A percentile compares a stretch with the other conserved stretches of the same genome.
Conservation (phyloP, 2,888 invertebrate genomes). For the Eudemis profundana region DNA sequence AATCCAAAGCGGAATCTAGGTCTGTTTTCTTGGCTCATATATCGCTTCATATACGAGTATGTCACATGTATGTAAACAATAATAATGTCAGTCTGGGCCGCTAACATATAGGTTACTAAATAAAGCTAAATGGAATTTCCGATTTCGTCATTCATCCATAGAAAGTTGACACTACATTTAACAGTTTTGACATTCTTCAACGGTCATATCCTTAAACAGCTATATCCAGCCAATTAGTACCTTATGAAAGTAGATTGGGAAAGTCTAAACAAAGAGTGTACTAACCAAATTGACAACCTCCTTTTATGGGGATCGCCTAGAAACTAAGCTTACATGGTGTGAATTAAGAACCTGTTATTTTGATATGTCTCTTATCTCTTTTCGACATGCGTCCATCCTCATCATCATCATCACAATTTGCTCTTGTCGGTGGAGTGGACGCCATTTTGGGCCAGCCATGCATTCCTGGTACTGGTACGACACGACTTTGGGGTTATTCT, state of each 20-base stretch:
- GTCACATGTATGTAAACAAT: too few species aligned
- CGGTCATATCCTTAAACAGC: constrained; percentile 13
- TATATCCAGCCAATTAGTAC: constrained; percentile 27
- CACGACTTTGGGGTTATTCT: too few species aligned
- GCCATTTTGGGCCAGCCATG: too few species aligned
- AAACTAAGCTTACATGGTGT: neutral
- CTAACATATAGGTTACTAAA: too few species aligned
- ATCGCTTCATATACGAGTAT: too few species aligned
- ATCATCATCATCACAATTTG: too few species aligned
- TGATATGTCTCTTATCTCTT: neutral
- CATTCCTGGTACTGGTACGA: too few species aligned
- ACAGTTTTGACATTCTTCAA: neutral
- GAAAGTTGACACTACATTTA: constrained; percentile 1
- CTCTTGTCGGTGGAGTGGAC: too few species aligned
- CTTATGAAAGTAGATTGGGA: constrained; percentile 17
- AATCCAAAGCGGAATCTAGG: too few species aligned
- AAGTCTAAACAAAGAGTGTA: constrained; percentile 1
- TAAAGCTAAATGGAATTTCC: neutral
- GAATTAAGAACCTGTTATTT: constrained; percentile 20
- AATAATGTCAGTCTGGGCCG: too few species aligned
- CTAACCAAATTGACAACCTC: constrained; percentile 28
- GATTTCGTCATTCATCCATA: neutral
- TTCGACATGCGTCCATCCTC: neutral
- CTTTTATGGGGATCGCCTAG: constrained; percentile 28
- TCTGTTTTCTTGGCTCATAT: too few species aligned